Conservation (phyloP, 2,113 vertebrate species). For the Trachemys scripta region DNA sequence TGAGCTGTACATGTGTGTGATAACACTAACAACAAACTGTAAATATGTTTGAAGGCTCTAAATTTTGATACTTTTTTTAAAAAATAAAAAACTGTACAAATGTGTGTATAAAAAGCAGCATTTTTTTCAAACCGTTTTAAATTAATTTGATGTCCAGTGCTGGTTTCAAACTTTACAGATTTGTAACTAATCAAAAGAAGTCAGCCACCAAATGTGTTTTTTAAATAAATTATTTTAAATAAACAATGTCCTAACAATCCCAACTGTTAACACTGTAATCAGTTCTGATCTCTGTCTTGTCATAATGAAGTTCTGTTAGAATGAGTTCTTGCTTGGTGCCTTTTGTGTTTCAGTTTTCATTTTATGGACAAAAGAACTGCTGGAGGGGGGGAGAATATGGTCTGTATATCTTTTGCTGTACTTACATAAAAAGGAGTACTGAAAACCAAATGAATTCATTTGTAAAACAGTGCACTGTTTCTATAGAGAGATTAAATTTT, state of each 20-base stretch:
- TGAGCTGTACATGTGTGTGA: conserved; percentile 70
- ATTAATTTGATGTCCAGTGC: conserved; percentile 51
- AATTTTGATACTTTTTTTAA: conserved; percentile 87
- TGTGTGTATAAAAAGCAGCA: conserved; percentile 64
- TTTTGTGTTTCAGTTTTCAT: conserved; percentile 71
- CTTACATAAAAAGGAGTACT: conserved; percentile 53
- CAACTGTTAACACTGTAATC: conserved; percentile 52
- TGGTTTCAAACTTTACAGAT: conserved; percentile 70
- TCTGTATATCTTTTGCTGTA: conserved; percentile 67
- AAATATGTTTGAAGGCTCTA: conserved; percentile 81
- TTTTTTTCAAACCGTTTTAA: conserved; percentile 67
- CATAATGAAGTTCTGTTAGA: conserved; percentile 61
- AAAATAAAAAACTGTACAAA: conserved; percentile 73
- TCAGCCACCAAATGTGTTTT: conserved; percentile 69
- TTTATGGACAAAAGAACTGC: conserved; percentile 44
- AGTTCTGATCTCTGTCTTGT: conserved; percentile 73
- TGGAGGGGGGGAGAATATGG: conserved; percentile 22
- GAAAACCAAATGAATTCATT: conserved; percentile 82
- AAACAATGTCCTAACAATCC: too few relatives aligned
- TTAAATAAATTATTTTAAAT: conserved; percentile 70
- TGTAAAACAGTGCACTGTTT: conserved; percentile 84
- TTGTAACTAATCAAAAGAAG: conserved; percentile 64
- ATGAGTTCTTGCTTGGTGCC: conserved; percentile 70
- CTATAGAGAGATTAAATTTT: conserved; percentile 84
- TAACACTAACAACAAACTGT: conserved; percentile 79